These are phyloP conservation scores for Hippocampus zosterae DNA, from an alignment of 2,113 vertebrate genomes.

Conservation along the genomic window DNA sequence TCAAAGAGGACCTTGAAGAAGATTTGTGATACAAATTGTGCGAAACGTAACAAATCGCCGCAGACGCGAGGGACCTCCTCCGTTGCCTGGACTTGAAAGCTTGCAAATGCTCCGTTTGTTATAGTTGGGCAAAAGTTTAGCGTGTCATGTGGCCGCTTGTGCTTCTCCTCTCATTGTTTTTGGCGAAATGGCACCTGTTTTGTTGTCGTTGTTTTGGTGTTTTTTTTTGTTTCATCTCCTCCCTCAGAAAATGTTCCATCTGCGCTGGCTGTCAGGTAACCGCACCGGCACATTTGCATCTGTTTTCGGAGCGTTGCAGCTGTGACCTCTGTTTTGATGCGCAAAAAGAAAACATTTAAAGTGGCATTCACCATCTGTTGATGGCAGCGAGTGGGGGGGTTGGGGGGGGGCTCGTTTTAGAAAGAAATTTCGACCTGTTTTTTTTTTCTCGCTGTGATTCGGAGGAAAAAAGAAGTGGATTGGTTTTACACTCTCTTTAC, in stretches of 20 bases:
- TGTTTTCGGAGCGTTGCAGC: slow-evolving; percentile 61
- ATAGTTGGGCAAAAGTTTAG: slow-evolving; percentile 22
- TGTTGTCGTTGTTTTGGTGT: background rate
- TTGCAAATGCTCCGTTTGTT: slow-evolving; percentile 22
- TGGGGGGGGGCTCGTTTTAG: background rate
- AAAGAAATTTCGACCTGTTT: slow-evolving; percentile 20
- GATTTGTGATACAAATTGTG: slow-evolving; percentile 29
- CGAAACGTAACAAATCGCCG: slow-evolving; percentile 32
- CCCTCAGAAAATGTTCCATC: slow-evolving; percentile 53
- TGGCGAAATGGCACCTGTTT: slow-evolving; percentile 54
- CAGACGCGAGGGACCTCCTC: background rate
- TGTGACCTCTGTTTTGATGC: slow-evolving; percentile 69
- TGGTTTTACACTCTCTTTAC: slow-evolving; percentile 47
- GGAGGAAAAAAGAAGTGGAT: slow-evolving; percentile 46
- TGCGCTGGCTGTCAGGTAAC: slow-evolving; percentile 65
- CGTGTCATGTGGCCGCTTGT: slow-evolving; percentile 47
- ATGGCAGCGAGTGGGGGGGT: background rate
- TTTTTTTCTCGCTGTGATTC: slow-evolving; percentile 47
- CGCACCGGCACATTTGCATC: slow-evolving; percentile 57
- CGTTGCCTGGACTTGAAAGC: slow-evolving; percentile 1
- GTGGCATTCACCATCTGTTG: slow-evolving; percentile 63
- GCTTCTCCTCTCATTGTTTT: slow-evolving; percentile 32
- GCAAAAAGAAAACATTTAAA: slow-evolving; percentile 61
- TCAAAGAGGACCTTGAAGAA: slow-evolving; percentile 14
- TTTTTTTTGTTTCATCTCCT: slow-evolving; percentile 26